Base-by-base conservation (phyloP, 2,113 vertebrate genomes). In the Manacus vitellinus region DNA sequence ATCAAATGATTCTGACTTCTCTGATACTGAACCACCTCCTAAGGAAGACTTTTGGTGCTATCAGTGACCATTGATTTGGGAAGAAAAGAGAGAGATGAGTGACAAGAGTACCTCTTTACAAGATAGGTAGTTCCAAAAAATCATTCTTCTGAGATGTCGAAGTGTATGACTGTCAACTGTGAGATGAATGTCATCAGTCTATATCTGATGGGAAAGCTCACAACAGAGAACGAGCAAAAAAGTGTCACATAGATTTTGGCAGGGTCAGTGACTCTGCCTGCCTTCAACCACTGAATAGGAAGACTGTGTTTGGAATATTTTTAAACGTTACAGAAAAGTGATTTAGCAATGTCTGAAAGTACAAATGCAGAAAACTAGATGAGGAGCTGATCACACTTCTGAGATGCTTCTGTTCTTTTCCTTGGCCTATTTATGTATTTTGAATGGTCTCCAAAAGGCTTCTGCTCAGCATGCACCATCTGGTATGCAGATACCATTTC, bases 401-500 rank as follows among this genome's bases (percentile, higher is more conserved):
- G 44, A 88, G 35, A 67, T 49, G 61, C 30, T 87, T 75, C 78
- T 21, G 5, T 33, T 78, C 59, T 89, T 77, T 85, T 68, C 39
- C 39, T 88, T 81, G 35, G 55, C 86, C 83, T 84, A 94, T 89
- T 92, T 88, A 68, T 19, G 15, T 70, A 41, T 63, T 49, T 86
- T 92, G 88, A 95, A 92, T 6, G 8, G 83, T 62, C 4, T 93
- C 68, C 94, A 91, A 74, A 91, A 94, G 44, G 61, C 88, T 88
- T 85, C 56, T 86, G 79, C 72, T 91, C 65, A 92, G 59, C 35
- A 31, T 56, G 37, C 11, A 18, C 61, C 72, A 81, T 86, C 83
- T 93, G 96, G 68, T 61, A 75, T 31, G 41, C 61, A 93, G 76
- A 95, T 59, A 79, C 31, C 55, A 65, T 61, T 94, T 96, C 79